Percentiles rank a stretch among this genome's conserved stretches.
Conservation (phyloP, 2,888 invertebrate species). For the Pollenia amentaria region DNA sequence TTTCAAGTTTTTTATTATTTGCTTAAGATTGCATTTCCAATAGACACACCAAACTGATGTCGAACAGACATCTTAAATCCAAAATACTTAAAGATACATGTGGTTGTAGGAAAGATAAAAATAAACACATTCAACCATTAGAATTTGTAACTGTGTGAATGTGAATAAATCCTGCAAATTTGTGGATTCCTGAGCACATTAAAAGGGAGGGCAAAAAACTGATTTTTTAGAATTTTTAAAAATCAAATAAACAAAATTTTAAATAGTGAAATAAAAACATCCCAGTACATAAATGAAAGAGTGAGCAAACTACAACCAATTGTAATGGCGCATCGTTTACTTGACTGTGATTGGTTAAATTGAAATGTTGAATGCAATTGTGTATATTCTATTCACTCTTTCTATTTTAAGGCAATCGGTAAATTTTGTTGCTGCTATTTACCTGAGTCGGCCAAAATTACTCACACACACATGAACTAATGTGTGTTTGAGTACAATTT, state of each 20-base stretch:
- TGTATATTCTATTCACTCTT: slow-evolving; percentile 53
- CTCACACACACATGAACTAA: not conserved
- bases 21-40: slow-evolving; percentile 35
- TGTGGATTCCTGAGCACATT: not conserved
- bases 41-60: slow-evolving; percentile 40
- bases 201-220: slow-evolving; percentile 25
- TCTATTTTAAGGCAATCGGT: not conserved
- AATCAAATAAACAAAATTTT: not conserved
- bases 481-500: not conserved
- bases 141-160: not conserved
- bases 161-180: slow-evolving; percentile 27
- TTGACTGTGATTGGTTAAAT: slow-evolving; percentile 51
- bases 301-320: slow-evolving; percentile 55
- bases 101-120: not conserved
- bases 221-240: not conserved
- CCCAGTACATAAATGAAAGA: slow-evolving; percentile 1
- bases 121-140: not conserved
- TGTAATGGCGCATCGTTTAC: slow-evolving; percentile 20
- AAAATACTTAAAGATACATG: slow-evolving; percentile 4
- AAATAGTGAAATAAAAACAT: not conserved
- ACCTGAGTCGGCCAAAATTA: slow-evolving; percentile 39
- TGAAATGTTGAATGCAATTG: not conserved
- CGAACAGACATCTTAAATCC: slow-evolving; percentile 38
- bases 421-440: slow-evolving; percentile 3
- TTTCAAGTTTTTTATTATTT: slow-evolving; percentile 3